Conservation (phyloP, 1,140 invertebrate species). For the Sitobion miscanthi region DNA sequence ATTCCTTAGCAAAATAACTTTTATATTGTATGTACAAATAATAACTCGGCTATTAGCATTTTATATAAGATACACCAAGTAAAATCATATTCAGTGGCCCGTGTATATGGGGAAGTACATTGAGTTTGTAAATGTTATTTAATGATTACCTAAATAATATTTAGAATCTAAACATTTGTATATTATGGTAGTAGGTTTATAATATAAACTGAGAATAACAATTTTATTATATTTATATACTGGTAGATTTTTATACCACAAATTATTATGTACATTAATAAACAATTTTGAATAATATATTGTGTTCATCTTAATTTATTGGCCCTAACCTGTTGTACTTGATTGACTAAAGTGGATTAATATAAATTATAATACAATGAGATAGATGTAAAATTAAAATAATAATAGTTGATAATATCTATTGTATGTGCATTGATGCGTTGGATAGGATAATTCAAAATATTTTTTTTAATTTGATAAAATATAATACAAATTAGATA, state of each 20-base stretch:
- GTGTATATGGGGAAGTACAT: neutral
- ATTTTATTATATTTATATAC: constrained; percentile 52
- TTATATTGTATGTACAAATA: neutral
- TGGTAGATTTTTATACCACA: constrained; percentile 45
- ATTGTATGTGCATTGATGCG: neutral
- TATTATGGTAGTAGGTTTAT: constrained; percentile 3
- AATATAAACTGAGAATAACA: constrained; percentile 36
- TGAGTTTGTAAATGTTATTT: constrained; percentile 28
- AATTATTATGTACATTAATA: constrained; percentile 49
- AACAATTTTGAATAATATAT: constrained; percentile 40
- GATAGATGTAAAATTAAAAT: neutral
- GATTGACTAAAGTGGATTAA: neutral
- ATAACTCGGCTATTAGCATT: neutral
- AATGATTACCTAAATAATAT: constrained; percentile 7
- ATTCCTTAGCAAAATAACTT: neutral
- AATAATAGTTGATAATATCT: neutral
- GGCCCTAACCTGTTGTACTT: too few species aligned
- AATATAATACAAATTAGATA: neutral
- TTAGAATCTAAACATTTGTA: constrained; percentile 39
- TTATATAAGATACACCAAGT: neutral
- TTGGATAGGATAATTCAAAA: neutral
- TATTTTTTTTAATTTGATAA: neutral
- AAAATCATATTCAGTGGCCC: neutral
- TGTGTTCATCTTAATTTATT: neutral
- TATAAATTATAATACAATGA: neutral